A percentile compares a stretch with the other conserved stretches of the same genome.
Conservation (phyloP, 1,140 invertebrate species). For the Thrips palmi region DNA sequence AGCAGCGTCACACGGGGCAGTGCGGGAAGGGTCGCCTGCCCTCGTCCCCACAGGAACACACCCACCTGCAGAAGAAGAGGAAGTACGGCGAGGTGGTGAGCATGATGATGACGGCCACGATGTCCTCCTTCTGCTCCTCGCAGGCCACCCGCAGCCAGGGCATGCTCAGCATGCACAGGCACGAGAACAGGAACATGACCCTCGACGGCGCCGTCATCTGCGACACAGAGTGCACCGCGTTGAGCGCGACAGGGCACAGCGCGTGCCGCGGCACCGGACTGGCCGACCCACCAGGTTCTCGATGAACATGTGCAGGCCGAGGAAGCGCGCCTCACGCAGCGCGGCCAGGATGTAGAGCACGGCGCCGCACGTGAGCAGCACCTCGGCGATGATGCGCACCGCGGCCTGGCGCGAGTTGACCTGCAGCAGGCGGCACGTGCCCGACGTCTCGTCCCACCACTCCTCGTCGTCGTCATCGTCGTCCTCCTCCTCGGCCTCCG, state of each 20-base stretch:
- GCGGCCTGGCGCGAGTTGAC: constrained; percentile 33
- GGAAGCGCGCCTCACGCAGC: constrained; percentile 57
- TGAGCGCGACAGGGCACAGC: background rate
- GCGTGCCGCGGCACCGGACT: too few relatives aligned
- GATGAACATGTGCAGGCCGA: constrained; percentile 75
- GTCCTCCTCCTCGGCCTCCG: constrained; percentile 30
- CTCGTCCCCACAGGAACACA: background rate
- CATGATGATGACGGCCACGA: constrained; percentile 83
- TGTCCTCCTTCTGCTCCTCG: constrained; percentile 68
- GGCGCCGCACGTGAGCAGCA: constrained; percentile 52
- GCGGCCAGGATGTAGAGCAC: constrained; percentile 65
- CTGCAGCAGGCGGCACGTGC: constrained; percentile 47
- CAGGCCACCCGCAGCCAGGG: constrained; percentile 71
- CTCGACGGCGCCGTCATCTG: constrained; percentile 76
- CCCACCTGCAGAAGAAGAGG: constrained; percentile 89
- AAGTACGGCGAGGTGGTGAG: constrained; percentile 91
- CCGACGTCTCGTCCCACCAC: constrained; percentile 48
- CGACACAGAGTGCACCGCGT: constrained; percentile 13
- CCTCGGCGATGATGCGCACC: constrained; percentile 46
- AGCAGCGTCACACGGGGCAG: too few relatives aligned
- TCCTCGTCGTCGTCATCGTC: constrained; percentile 14
- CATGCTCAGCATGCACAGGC: constrained; percentile 65
- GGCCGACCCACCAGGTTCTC: constrained; percentile 57
- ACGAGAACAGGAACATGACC: constrained; percentile 87
- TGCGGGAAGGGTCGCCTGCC: too few relatives aligned